Conservation (phyloP, 2,888 invertebrate species). For the Cryptocephalus moraei region DNA sequence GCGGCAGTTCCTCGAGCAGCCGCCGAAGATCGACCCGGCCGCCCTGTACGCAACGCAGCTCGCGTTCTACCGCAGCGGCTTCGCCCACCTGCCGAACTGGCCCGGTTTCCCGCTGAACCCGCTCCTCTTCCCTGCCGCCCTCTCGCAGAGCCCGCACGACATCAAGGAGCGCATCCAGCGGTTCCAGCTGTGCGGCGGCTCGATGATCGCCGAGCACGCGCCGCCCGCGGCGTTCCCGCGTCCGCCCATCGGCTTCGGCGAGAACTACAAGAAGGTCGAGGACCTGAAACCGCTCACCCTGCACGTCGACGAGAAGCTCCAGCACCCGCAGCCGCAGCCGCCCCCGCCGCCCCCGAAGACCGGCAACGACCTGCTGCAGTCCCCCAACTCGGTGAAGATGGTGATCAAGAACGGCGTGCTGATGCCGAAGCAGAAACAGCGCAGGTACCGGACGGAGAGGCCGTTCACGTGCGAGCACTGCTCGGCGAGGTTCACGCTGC, state of each 20-base stretch:
- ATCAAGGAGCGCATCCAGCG: constrained; percentile 59
- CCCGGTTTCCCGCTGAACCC: constrained; percentile 55
- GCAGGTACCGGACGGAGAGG: constrained; percentile 80
- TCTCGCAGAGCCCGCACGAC: constrained; percentile 50
- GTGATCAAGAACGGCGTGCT: constrained; percentile 83
- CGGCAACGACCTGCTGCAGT: constrained; percentile 44
- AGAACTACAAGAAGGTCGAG: constrained; percentile 29
- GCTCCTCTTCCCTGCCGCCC: constrained; percentile 50
- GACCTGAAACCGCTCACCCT: constrained; percentile 44
- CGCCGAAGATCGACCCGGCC: constrained; percentile 51
- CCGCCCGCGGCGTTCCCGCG: constrained; percentile 6
- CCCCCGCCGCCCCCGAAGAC: constrained; percentile 33
- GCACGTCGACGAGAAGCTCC: constrained; percentile 33
- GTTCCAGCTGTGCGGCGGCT: constrained; percentile 60
- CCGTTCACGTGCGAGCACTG: constrained; percentile 88
- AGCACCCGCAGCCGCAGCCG: constrained; percentile 2
- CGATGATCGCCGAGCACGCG: constrained; percentile 43
- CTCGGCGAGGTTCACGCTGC: constrained; percentile 77
- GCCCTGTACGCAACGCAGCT: constrained; percentile 52
- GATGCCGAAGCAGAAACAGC: constrained; percentile 86
- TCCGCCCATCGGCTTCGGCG: constrained; percentile 11
- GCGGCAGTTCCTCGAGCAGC: constrained; percentile 56
- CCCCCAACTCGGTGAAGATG: constrained; percentile 68
- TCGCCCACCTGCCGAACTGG: constrained; percentile 30
- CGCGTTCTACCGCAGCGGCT: constrained; percentile 49